Base-by-base conservation (phyloP, 2,113 vertebrate genomes). In the Scomber colias region DNA sequence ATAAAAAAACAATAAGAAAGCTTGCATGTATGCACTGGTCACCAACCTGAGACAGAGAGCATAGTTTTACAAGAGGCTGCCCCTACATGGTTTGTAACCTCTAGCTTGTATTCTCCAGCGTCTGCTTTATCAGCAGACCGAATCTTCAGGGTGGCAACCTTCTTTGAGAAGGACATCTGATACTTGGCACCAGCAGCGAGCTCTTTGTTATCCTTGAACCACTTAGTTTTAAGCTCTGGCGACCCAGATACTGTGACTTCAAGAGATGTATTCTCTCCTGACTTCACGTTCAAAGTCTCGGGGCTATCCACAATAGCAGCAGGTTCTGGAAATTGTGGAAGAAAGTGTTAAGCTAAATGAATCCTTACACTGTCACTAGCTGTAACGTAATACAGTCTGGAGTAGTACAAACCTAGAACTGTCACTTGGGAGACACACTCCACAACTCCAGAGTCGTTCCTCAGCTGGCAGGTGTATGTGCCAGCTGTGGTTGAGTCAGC, bases 11-110 rank as follows among this genome's bases (percentile, higher is more conserved):
- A 67, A 90, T 44, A 2, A 73, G 6, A 3, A 17, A 17, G 67
- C 46, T 40, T 2, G 60, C 53, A 59, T 46, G 77, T 7, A 9
- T 2, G 1, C 55, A 66, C 35, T 0, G 51, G 24, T 0, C 84
- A 97, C 98, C 87, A 83, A 99, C 98, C 98, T 95, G 96, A 95
- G 73, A 99, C 96, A 27, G 96, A 97, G 71, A 99, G 93, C 0
- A 93, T 92, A 63, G 94, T 95, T 4, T 95, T 97, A 89, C 97
- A 97, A 75, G 95, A 96, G 82, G 96, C 97, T 78, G 95, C 95
- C 12, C 97, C 98, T 82, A 97, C 95, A 1, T 97, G 90, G 13
- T 99, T 99, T 77, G 96, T 91, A 77, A 99, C 94, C 82, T 98
- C 96, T 27, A 98, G 96, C 45, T 95, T 97, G 74, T 98, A 99